Evolutionary conservation across 2,888 invertebrate species (phyloP), one percentile per base, ranked within the genome.

Genomic region (Chrysodeixis includens): DNA sequence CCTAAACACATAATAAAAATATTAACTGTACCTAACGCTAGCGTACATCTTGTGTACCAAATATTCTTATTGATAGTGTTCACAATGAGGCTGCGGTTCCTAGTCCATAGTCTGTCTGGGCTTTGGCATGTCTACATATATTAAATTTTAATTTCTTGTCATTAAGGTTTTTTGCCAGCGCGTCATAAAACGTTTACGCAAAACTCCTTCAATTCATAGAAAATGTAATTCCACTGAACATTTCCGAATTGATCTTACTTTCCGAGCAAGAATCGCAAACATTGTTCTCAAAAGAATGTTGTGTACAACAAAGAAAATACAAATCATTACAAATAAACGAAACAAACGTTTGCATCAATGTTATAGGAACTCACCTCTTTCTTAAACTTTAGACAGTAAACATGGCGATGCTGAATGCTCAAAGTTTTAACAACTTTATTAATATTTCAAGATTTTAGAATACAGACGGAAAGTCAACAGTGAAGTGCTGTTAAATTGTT

Each of bases 221-320:
- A 67, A 72, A 81, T 65, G 70, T 81, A 68, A 62, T 53, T 63
- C 65, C 63, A 59, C 51, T 52, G 61, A 76, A 81, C 62, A 76
- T 79, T 81, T 76, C 66, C 70, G 73, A 76, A 63, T 60, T 70
- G 66, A 60, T 54, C 69, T 46, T 71, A 69, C 56, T 71, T 78
- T 81, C 68, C 58, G 57, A 60, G 68, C 67, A 52, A 49, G 35
- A 68, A 78, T 40, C n/a, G 54, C 58, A 64, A 76, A 78, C 61
- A 79, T 81, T 76, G 69, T 71, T 71, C 69, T 72, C 66, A 63
- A 74, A 81, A 67, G 65, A 69, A 66, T 68, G 61, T 72, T 78
- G 26, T 58, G 35, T 63, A 70, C 64, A 63, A 68, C 64, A 76
- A 78, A 78, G 69, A 78, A 49, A 71, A 62, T 56, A 65, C 40